Evolutionary conservation across 2,888 invertebrate genomes (phyloP), one percentile per base, ranked within the genome.

Genomic region (Apotomis betuletana): DNA sequence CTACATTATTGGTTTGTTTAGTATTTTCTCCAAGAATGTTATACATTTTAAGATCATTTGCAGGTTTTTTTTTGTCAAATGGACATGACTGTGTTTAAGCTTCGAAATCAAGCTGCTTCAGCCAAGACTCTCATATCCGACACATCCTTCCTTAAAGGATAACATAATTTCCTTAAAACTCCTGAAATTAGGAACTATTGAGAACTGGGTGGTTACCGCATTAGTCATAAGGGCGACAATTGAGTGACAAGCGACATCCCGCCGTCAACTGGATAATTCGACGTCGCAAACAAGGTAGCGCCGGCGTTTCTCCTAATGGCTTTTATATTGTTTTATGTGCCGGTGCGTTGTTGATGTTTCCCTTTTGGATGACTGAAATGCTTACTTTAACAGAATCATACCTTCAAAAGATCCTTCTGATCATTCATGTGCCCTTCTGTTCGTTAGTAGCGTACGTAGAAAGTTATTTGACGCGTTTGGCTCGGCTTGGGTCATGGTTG

Each of bases 191-290:
- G 15, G 27, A 41, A 9, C 54, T 55, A 15, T 49, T 67, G 46
- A 52, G 46, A 44, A 55, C 4, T 36, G 10, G 15, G 60, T 63
- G 12, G 64, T 49, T 69, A 65, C 55, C 44, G 51, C 58, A 63
- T 54, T 67, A 63, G 67, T 68, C 67, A 54, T 71, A 67, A 59
- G 60, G 71, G 49, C 68, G 68, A 68, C 71, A 71, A 70, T 74
- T 67, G 63, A 70, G 64, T 64, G 78, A 78, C 78, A 77, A 77
- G 63, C 70, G 72, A 75, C 78, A 75, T 81, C 81, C 78, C 77
- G 76, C 75, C 63, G 61, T 61, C 72, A 64, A 64, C 68, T 68
- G 69, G 72, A 63, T 72, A 72, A 72, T 63, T 73, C 41, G 67
- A 61, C 38, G 52, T 46, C 6, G 41, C 51, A 13, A 58, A 58